phyloP scores from a whole-genome alignment of 2,888 invertebrate genomes.

The Oscheius myriophilus region DNA sequence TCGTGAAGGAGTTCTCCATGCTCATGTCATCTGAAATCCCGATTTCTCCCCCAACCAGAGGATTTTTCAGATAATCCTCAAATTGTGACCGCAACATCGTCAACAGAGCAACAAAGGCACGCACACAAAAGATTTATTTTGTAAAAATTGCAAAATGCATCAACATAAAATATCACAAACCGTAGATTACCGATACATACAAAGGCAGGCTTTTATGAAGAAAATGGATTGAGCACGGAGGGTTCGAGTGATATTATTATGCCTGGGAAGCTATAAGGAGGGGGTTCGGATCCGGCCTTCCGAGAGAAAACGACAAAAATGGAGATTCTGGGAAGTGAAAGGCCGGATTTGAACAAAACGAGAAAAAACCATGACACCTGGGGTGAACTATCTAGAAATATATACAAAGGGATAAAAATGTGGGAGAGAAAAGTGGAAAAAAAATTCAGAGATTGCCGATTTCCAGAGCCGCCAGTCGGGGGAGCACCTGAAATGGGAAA shows the following conservation, averaged over 20 bases:
- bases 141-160: conserved; percentile 24
- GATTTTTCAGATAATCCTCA: background rate
- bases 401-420: background rate
- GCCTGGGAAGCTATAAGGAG: conserved; percentile 15
- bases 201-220: conserved; percentile 16
- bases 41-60: background rate
- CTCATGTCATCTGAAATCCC: conserved; percentile 5
- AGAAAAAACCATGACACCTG: conserved; percentile 14
- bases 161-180: conserved; percentile 24
- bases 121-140: background rate
- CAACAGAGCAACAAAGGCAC: background rate
- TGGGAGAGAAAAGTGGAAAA: background rate
- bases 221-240: conserved; percentile 13
- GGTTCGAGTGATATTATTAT: conserved; percentile 23
- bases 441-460: conserved; percentile 6
- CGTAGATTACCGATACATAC: conserved; percentile 23
- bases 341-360: too few relatives aligned
- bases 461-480: conserved; percentile 18
- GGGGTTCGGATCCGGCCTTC: background rate
- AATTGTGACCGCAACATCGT: background rate
- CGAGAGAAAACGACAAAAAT: too few relatives aligned
- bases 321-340: background rate
- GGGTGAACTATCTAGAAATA: conserved; percentile 2
- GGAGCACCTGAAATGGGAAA: conserved; percentile 15
- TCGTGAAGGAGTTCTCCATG: conserved; percentile 15